Evolutionary conservation across 1,140 invertebrate species (phyloP), one percentile per base, ranked within the genome.

Genomic region (Drosophila lacteicornis): DNA sequence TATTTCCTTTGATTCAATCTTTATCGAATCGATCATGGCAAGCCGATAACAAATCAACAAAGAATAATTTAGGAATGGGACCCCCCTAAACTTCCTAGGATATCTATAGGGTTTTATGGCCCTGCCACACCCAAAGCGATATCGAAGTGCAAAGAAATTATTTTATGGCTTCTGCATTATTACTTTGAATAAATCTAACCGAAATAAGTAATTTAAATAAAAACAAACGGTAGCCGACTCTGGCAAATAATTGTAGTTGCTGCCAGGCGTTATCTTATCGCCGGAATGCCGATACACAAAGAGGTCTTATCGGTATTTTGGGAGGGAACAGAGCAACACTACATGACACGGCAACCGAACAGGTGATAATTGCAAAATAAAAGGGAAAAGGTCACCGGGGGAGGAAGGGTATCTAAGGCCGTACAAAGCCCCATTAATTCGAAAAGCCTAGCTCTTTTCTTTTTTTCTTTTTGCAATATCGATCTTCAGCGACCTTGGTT

Each of bases 211-310:
- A 79, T 73, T 87, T 73, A 53, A 80, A 87, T 80, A 83, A 61
- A 56, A 43, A 51, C 47, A 71, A 79, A 87, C 67, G 67, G 70
- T 77, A 80, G 58, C 60, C 65, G 57, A 57, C 42, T 42, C n/a
- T 15, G n/a, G 57, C 59, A 81, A 70, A 80, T 68, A 59, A 73
- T 68, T 45, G 78, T 61, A 66, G 47, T 55, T 59, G 75, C 50
- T 56, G 65, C 51, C 47, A 55, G 61, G 3, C 42, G 15, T 70
- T 86, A 86, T 86, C 83, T 86, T 83, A 86, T 86, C 83, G 46
- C 1, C 27, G 60, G 63, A 87, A 88, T 88, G 60, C 63, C 76
- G 84, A 86, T 86, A 88, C 62, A 79, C 57, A 76, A 67, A 87
- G 36, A 42, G 36, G 25, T 67, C 51, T 80, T 86, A 86, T 86